Percentiles rank a stretch among this genome's conserved stretches.
Evolutionary conservation across 1,140 invertebrate genomes (phyloP).

Genomic region (Drosophila trapezifrons): DNA sequence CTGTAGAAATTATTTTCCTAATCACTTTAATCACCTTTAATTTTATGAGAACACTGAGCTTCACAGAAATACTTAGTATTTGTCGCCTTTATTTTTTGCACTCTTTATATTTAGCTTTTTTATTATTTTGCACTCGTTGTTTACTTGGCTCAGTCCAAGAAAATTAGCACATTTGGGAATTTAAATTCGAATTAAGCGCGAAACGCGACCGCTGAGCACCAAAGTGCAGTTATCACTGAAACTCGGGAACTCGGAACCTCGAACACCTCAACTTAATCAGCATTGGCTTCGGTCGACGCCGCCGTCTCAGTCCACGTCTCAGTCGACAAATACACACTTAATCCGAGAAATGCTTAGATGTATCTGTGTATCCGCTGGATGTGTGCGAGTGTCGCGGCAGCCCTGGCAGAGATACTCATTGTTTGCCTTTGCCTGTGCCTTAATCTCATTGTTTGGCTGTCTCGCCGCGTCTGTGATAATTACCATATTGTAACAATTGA

Average conservation of each 20-base stretch:
- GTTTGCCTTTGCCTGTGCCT: conserved; percentile 18
- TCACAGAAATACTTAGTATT: not conserved
- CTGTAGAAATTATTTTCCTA: too few species aligned
- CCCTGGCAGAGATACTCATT: conserved; percentile 46
- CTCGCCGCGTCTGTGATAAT: conserved; percentile 40
- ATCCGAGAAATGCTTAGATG: conserved; percentile 15
- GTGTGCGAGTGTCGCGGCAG: conserved; percentile 26
- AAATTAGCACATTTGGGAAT: conserved; percentile 23
- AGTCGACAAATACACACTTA: conserved; percentile 13
- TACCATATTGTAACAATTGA: conserved; percentile 58
- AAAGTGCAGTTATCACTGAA: conserved; percentile 73
- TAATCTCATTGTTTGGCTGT: conserved; percentile 36
- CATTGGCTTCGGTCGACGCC: conserved; percentile 27
- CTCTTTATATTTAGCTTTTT: not conserved
- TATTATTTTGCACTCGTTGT: conserved; percentile 21
- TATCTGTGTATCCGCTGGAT: conserved; percentile 34
- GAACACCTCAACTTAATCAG: conserved; percentile 65
- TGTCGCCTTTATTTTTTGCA: not conserved
- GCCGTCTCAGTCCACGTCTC: conserved; percentile 3
- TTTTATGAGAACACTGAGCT: not conserved
- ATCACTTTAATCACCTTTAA: conserved; percentile 4
- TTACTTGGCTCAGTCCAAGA: not conserved
- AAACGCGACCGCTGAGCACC: conserved; percentile 45
- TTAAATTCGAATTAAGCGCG: conserved; percentile 17
- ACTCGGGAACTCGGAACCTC: conserved; percentile 22